phyloP scores from a whole-genome alignment of 2,113 vertebrate genomes.

The Gopherus flavomarginatus region DNA sequence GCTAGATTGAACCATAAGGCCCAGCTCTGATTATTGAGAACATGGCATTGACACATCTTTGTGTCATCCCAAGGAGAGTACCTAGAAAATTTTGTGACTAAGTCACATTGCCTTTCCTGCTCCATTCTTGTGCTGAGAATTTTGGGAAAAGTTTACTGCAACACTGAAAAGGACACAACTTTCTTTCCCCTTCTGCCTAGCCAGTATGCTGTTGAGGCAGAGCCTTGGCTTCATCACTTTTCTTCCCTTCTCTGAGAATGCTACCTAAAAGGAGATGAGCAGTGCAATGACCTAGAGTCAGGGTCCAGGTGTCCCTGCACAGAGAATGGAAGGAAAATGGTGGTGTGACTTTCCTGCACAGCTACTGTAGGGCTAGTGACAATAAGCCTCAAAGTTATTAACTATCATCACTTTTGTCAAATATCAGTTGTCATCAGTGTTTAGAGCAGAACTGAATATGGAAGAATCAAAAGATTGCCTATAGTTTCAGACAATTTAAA shows the following conservation, averaged over 20 bases:
- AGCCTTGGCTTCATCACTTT: not conserved
- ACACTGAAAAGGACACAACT: not conserved
- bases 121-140: not conserved
- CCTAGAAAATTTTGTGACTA: not conserved
- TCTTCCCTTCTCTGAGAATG: not conserved
- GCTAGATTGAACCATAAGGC: not conserved
- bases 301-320: not conserved
- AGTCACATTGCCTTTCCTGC: not conserved
- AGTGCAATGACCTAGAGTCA: too few species aligned
- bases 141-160: not conserved
- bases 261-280: too few species aligned
- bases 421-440: not conserved
- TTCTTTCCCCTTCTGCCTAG: not conserved
- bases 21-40: not conserved
- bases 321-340: too few species aligned
- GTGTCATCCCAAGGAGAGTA: not conserved
- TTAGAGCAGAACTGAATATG: not conserved
- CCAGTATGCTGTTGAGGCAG: not conserved
- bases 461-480: not conserved
- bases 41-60: not conserved
- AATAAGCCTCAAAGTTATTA: accelerated
- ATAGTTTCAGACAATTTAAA: not conserved
- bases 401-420: not conserved
- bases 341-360: not conserved
- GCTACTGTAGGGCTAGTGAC: not conserved